Evolutionary conservation across 2,113 vertebrate genomes (phyloP).

Genomic region (Anthoscopus minutus): DNA sequence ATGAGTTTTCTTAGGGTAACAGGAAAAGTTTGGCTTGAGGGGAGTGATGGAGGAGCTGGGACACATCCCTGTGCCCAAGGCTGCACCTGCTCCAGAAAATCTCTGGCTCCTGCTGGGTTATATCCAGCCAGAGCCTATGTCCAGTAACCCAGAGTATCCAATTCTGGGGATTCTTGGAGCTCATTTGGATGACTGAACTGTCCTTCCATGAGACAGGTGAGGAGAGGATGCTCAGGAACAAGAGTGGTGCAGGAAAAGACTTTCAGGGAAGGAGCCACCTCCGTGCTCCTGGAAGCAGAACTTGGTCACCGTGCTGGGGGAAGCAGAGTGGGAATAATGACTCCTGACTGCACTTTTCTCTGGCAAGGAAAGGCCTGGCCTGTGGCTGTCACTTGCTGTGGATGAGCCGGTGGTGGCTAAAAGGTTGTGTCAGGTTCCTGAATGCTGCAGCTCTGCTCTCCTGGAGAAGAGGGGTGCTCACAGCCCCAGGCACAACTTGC

Average conservation of each 20-base stretch:
- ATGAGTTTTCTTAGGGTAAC: not conserved
- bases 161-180: no score
- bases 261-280: not conserved
- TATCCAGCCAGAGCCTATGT: not conserved
- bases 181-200: not conserved
- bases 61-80: not conserved
- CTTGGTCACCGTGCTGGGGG: accelerated
- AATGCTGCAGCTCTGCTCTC: not conserved
- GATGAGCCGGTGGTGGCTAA: not conserved
- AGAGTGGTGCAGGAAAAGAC: not conserved
- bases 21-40: not conserved
- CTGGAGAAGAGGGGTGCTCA: not conserved
- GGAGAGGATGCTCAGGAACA: not conserved
- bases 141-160: accelerated
- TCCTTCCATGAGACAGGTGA: not conserved
- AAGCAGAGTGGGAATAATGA: not conserved
- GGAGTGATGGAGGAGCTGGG: not conserved
- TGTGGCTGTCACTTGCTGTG: not conserved
- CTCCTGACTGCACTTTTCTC: not conserved
- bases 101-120: not conserved
- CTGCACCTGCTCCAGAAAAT: not conserved
- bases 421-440: accelerated
- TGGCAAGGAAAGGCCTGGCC: not conserved
- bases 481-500: not conserved
- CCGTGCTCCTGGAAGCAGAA: not conserved